Percentiles rank a stretch among this genome's conserved stretches.
phyloP scores from a whole-genome alignment of 2,113 vertebrate species.

The Mesocricetus auratus region DNA sequence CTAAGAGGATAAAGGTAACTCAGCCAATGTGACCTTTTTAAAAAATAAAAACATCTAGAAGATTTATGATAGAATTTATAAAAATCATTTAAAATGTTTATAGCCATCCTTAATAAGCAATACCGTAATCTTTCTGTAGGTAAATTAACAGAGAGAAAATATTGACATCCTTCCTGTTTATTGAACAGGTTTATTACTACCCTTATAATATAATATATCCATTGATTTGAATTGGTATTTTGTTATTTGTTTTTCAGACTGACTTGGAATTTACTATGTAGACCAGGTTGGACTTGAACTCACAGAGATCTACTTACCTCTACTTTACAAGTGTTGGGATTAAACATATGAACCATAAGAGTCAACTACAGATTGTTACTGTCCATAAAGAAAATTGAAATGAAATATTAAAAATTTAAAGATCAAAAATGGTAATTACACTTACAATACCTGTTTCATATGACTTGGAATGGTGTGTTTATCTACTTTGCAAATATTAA shows the following conservation, averaged over 20 bases:
- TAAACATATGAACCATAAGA: neutral
- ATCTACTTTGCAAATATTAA: slow-evolving; percentile 8
- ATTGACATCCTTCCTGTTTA: slow-evolving; percentile 51
- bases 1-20: slow-evolving; percentile 34
- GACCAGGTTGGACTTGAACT: neutral
- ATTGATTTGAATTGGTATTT: neutral
- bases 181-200: slow-evolving; percentile 30
- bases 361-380: slow-evolving; percentile 67
- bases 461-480: neutral
- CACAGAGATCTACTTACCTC: no score
- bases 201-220: neutral
- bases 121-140: neutral
- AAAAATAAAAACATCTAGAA: slow-evolving; percentile 54
- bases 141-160: slow-evolving; percentile 20
- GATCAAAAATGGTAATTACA: neutral
- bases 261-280: neutral
- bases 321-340: neutral
- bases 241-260: neutral
- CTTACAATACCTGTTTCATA: neutral
- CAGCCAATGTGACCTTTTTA: neutral
- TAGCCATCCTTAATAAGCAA: neutral
- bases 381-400: slow-evolving; percentile 72
- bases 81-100: slow-evolving; percentile 31
- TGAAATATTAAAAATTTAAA: slow-evolving; percentile 78
- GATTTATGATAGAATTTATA: neutral